A percentile compares a stretch with the other conserved stretches of the same genome.
Conservation (phyloP, 2,797 vertebrate genomes). For the Antrozous pallidus region DNA sequence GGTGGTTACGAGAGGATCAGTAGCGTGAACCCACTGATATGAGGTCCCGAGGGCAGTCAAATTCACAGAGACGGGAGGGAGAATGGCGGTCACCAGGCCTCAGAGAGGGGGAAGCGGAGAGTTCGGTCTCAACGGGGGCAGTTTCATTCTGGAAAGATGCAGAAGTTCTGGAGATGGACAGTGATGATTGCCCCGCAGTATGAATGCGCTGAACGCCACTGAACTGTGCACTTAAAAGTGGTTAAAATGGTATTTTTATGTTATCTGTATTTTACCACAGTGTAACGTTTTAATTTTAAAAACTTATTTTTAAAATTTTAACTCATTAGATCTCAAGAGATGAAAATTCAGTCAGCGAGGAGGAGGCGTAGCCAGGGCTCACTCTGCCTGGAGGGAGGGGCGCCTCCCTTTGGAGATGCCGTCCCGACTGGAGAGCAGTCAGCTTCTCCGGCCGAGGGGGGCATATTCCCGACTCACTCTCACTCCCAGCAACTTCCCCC, state of each 20-base stretch:
- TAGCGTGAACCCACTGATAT: no score
- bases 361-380: not conserved
- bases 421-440: not conserved
- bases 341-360: not conserved
- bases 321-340: not conserved
- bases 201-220: not conserved
- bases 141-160: not conserved
- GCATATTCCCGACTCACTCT: no score
- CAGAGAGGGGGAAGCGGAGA: not conserved
- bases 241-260: not conserved
- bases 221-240: not conserved
- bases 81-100: no score
- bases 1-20: not conserved
- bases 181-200: no score
- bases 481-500: not conserved
- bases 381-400: not conserved
- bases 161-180: not conserved
- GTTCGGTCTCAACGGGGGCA: not conserved
- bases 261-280: not conserved
- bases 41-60: not conserved
- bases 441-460: not conserved
- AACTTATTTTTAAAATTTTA: not conserved
- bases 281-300: not conserved
- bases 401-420: not conserved
- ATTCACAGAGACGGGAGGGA: not conserved